Percentiles rank a stretch among this genome's conserved stretches.
These are phyloP conservation scores for Podilymbus podiceps DNA, from an alignment of 2,113 vertebrate species.

Conservation along the genomic window DNA sequence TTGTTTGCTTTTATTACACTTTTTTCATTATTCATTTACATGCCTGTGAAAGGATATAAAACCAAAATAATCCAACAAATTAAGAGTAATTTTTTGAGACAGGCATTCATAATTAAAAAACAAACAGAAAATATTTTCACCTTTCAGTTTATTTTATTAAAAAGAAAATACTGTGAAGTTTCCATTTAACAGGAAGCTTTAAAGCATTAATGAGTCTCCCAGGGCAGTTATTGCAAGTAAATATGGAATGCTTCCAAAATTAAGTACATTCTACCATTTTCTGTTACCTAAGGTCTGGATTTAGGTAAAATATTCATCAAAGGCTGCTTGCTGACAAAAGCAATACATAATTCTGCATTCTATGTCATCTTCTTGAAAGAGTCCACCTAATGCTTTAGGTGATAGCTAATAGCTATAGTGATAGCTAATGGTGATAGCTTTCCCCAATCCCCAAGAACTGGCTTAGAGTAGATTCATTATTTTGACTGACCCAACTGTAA, in stretches of 20 bases:
- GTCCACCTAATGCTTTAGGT: not conserved
- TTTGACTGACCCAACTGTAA: not conserved
- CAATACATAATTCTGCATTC: not conserved
- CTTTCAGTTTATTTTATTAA: slow-evolving; percentile 47
- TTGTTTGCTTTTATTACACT: slow-evolving; percentile 34
- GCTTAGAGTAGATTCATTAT: not conserved
- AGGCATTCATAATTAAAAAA: slow-evolving; percentile 12
- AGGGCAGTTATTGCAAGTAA: slow-evolving; percentile 24
- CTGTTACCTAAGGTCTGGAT: not conserved
- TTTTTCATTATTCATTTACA: slow-evolving; percentile 37
- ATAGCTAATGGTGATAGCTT: not conserved
- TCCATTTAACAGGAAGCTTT: slow-evolving; percentile 25
- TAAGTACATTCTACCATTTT: not conserved
- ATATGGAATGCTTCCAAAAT: slow-evolving; percentile 32
- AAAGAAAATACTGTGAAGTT: slow-evolving; percentile 8
- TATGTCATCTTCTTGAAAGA: not conserved
- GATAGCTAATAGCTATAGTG: too few species aligned
- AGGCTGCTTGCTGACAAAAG: not conserved
- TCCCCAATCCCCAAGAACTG: not conserved
- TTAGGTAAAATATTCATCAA: not conserved
- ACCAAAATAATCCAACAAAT: slow-evolving; percentile 26
- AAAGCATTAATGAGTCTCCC: slow-evolving; percentile 35
- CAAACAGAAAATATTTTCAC: slow-evolving; percentile 44
- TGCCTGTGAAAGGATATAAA: slow-evolving; percentile 24
- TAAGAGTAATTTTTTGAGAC: slow-evolving; percentile 32